Percentiles rank a stretch among this genome's conserved stretches.
Evolutionary conservation across 2,888 invertebrate species (phyloP).

Genomic region (Hedychridium roseum): DNA sequence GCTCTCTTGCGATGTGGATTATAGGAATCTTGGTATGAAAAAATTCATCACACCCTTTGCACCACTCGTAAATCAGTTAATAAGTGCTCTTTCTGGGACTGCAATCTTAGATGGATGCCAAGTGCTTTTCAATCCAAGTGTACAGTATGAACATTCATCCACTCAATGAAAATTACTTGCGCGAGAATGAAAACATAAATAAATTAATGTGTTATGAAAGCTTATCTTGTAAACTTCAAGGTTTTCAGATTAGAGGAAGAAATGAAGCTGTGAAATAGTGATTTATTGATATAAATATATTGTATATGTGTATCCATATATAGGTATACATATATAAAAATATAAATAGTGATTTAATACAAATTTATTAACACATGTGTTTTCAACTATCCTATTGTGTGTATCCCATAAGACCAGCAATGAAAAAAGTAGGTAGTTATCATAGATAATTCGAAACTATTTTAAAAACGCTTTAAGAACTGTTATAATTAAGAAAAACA

Average conservation of each 20-base stretch:
- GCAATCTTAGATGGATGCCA: background rate
- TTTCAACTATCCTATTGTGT: too few relatives aligned
- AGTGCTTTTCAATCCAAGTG: background rate
- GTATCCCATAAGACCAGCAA: too few relatives aligned
- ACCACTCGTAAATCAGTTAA: background rate
- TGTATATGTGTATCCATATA: too few relatives aligned
- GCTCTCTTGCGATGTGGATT: background rate
- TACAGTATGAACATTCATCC: slow-evolving; percentile 15
- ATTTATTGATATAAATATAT: slow-evolving; percentile 54
- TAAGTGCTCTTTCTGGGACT: background rate
- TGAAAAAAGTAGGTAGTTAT: too few relatives aligned
- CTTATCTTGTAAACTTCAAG: slow-evolving; percentile 33
- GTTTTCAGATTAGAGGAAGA: slow-evolving; percentile 49
- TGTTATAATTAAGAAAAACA: too few relatives aligned
- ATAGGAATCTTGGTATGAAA: too few relatives aligned
- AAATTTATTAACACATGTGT: slow-evolving; percentile 55
- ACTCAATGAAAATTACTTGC: slow-evolving; percentile 15
- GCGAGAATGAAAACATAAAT: slow-evolving; percentile 11
- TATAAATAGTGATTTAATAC: slow-evolving; percentile 53
- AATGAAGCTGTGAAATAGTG: slow-evolving; percentile 60
- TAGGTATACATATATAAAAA: slow-evolving; percentile 35
- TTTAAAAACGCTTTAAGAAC: too few relatives aligned
- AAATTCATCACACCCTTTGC: too few relatives aligned
- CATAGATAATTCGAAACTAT: too few relatives aligned
- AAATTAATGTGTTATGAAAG: slow-evolving; percentile 25